Base-by-base conservation (phyloP, 2,113 vertebrate genomes). In the Thunnus maccoyii region DNA sequence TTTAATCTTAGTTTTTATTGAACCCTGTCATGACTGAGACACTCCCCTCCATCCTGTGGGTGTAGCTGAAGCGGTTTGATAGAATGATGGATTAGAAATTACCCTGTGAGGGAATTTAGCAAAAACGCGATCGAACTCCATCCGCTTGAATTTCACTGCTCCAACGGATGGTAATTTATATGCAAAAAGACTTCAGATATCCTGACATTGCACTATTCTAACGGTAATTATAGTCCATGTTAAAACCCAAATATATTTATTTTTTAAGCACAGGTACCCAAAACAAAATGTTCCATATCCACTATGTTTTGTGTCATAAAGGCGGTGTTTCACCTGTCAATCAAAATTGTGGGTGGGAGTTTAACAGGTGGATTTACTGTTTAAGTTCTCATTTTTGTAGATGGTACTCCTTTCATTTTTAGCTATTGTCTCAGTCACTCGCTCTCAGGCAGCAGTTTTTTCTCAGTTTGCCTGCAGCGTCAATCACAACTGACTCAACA, bases 11-110 rank as follows among this genome's bases (percentile, higher is more conserved):
- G 78, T 74, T 89, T 86, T 83, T 80, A 93, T 93, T 88, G 92
- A 92, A 87, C 83, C 60, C 76, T 82, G 87, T 89, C 78, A 78
- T 66, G 71, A 78, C 75, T 5, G 70, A 83, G 83, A 60, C 84
- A 41, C 86, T 72, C 69, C 77, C 77, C 80, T 79, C 75, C 77
- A 48, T 73, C 72, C 72, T 77, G 62, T n/a, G 84, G 76, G 22
- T 48, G 74, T 50, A 41, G 76, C 74, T 20, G 57, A 55, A 58
- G 66, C 60, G 1, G 27, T 63, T 48, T 84, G 90, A 91, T 85
- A 83, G 82, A 85, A 90, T 91, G 93, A 93, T 90, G 84, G 91
- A 92, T 91, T 92, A 91, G 77, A 76, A 91, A 91, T 88, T 72
- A 80, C 65, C 71, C 82, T 52, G 75, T 2, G 60, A 86, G 68